Conservation (phyloP, 2,113 vertebrate genomes). For the Paracyprichromis sp. region DNA sequence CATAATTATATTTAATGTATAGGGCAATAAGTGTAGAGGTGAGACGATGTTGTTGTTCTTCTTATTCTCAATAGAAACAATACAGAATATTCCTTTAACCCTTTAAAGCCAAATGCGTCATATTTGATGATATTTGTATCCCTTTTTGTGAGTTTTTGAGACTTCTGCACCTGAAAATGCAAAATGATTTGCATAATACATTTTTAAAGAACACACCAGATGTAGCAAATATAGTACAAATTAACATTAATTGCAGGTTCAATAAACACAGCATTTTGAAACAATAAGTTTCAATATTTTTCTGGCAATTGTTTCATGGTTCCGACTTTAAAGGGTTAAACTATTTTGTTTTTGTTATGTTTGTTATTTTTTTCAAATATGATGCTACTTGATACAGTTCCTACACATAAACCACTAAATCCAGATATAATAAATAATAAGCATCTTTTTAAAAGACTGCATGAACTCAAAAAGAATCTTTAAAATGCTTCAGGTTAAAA, state of each 20-base stretch:
- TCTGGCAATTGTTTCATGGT: neutral
- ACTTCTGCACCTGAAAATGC: neutral
- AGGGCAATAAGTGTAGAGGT: neutral
- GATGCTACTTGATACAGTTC: neutral
- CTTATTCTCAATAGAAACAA: neutral
- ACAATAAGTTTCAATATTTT: neutral
- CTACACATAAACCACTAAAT: neutral
- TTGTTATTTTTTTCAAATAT: too few species aligned
- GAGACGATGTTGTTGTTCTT: neutral
- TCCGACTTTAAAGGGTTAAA: neutral
- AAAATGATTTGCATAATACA: neutral
- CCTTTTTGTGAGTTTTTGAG: neutral
- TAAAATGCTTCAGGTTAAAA: neutral
- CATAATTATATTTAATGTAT: neutral
- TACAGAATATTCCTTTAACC: neutral
- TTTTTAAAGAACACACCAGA: neutral
- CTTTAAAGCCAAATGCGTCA: neutral
- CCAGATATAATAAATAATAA: neutral
- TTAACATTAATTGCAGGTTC: neutral
- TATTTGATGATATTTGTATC: neutral
- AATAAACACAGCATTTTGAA: neutral
- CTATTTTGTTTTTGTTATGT: neutral
- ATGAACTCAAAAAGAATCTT: neutral
- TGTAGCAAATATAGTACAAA: neutral
- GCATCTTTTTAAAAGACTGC: neutral